Percentiles rank a stretch among this genome's conserved stretches.
phyloP scores from a whole-genome alignment of 1,140 invertebrate species.

The Delia radicum region DNA sequence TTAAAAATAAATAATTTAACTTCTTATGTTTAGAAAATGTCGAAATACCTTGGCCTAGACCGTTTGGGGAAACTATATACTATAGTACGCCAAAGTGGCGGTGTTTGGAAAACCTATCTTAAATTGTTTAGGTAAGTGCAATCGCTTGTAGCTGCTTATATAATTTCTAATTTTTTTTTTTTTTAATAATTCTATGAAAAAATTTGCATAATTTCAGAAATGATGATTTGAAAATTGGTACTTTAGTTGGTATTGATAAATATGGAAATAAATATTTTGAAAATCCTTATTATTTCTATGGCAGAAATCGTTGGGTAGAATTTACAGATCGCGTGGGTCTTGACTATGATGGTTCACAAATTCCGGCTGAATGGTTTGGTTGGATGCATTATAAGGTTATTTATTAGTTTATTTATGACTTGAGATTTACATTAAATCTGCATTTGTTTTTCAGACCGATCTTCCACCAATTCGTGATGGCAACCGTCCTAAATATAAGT shows the following conservation, averaged over 20 bases:
- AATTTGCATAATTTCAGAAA: constrained; percentile 62
- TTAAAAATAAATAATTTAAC: not conserved
- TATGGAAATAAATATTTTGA: constrained; percentile 97
- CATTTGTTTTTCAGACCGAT: constrained; percentile 50
- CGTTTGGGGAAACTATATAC: constrained; percentile 68
- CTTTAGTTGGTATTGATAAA: constrained; percentile 88
- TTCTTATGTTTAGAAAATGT: constrained; percentile 56
- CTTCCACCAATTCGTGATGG: constrained; percentile 65
- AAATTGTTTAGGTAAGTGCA: constrained; percentile 75
- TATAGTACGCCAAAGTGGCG: constrained; percentile 76
- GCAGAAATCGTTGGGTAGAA: constrained; percentile 92
- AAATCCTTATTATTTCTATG: constrained; percentile 86
- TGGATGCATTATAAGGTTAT: constrained; percentile 80
- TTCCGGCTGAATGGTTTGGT: constrained; percentile 87
- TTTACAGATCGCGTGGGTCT: constrained; percentile 72
- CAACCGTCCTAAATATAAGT: constrained; percentile 74
- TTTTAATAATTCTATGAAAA: constrained; percentile 35
- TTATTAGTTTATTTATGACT: constrained; percentile 65
- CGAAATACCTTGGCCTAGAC: constrained; percentile 69
- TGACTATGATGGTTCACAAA: constrained; percentile 93
- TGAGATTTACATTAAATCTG: not conserved
- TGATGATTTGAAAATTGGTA: constrained; percentile 85
- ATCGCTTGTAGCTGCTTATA: not conserved
- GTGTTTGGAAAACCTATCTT: constrained; percentile 66
- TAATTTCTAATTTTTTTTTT: not conserved